A percentile compares a stretch with the other conserved stretches of the same genome.
phyloP scores from a whole-genome alignment of 1,140 invertebrate genomes.

The Trigoniulus corallinus region DNA sequence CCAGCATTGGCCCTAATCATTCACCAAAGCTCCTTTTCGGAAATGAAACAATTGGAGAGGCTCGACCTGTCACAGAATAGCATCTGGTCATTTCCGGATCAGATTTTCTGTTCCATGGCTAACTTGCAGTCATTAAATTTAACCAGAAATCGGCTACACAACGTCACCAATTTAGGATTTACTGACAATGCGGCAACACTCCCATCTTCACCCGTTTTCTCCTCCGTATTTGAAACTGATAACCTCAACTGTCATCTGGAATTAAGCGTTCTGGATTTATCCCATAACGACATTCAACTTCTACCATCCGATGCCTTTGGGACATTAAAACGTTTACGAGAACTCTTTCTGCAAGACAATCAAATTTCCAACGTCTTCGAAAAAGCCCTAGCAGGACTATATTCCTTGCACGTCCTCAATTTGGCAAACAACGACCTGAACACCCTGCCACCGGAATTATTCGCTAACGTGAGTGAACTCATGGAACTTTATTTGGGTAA shows the following conservation, averaged over 20 bases:
- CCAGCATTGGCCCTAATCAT: slow-evolving; percentile 53
- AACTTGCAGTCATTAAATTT: slow-evolving; percentile 51
- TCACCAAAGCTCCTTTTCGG: slow-evolving; percentile 48
- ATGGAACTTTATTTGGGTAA: slow-evolving; percentile 74
- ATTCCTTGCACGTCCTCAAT: slow-evolving; percentile 47
- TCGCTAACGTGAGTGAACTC: slow-evolving; percentile 53
- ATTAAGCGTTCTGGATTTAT: slow-evolving; percentile 62
- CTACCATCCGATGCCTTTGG: slow-evolving; percentile 58
- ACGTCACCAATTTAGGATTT: slow-evolving; percentile 50
- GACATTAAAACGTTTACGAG: slow-evolving; percentile 48
- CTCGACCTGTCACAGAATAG: slow-evolving; percentile 63
- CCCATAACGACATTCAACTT: slow-evolving; percentile 54
- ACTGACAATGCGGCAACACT: neutral
- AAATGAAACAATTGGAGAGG: slow-evolving; percentile 44
- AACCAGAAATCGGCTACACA: slow-evolving; percentile 57
- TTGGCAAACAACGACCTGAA: slow-evolving; percentile 63
- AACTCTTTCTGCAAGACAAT: slow-evolving; percentile 61
- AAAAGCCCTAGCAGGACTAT: slow-evolving; percentile 46
- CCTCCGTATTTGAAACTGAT: slow-evolving; percentile 34
- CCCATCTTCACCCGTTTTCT: slow-evolving; percentile 29
- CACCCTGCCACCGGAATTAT: slow-evolving; percentile 63
- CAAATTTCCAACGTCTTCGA: slow-evolving; percentile 49
- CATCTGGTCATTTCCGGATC: slow-evolving; percentile 52
- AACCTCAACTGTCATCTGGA: slow-evolving; percentile 49
- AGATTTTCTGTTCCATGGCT: slow-evolving; percentile 53